Percentiles rank a stretch among this genome's conserved stretches.
These are phyloP conservation scores for Oryzias celebensis DNA, from an alignment of 2,113 vertebrate genomes.

Conservation along the genomic window DNA sequence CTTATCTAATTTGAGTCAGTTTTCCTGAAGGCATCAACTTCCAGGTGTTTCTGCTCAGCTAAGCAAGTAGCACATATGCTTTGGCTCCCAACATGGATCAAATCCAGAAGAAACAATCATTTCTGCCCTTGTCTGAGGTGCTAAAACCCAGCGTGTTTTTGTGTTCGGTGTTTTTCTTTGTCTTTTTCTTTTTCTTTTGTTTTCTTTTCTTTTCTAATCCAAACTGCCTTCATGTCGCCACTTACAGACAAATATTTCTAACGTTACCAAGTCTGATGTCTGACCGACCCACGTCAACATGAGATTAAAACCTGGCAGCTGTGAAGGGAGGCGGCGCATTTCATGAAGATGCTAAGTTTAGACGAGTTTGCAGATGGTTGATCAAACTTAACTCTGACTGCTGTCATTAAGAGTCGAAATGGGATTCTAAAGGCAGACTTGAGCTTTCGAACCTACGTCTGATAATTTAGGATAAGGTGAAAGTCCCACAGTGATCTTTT, in stretches of 20 bases:
- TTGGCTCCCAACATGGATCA: not conserved
- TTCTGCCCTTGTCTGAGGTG: not conserved
- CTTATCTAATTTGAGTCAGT: no score
- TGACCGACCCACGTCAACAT: not conserved
- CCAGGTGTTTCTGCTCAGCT: not conserved
- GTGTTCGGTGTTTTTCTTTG: not conserved
- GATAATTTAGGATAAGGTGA: no score
- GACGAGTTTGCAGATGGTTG: not conserved
- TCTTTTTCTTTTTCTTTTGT: no score
- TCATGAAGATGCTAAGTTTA: no score
- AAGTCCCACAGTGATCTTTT: no score
- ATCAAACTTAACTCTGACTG: no score
- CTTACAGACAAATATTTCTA: not conserved
- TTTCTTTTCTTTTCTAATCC: no score
- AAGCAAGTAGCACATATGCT: not conserved
- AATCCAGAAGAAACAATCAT: not conserved
- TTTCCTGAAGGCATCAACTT: not conserved
- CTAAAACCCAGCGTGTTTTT: not conserved
- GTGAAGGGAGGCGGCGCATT: not conserved
- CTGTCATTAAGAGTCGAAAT: no score
- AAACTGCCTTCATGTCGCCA: not conserved
- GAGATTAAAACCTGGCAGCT: not conserved
- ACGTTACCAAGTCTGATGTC: not conserved
- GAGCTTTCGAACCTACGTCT: no score
- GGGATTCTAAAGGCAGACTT: no score